Evolutionary conservation across 2,113 vertebrate species (phyloP).

Genomic region (Neogale vison): DNA sequence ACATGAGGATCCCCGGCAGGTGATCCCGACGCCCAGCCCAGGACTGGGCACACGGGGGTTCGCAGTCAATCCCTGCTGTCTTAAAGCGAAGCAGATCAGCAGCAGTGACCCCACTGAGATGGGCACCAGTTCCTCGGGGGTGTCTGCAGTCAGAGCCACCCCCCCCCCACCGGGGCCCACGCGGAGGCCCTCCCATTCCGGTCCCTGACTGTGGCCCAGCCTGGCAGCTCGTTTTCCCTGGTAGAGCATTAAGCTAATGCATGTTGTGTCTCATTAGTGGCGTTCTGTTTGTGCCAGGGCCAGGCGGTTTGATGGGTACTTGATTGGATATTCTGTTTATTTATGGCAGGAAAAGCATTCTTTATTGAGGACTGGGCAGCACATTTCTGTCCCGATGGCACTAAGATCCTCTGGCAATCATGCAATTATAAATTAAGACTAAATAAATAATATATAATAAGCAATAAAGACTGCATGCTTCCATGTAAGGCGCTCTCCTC

Average conservation of each 20-base stretch:
- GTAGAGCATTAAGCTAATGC: constrained; percentile 78
- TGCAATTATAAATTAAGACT: constrained; percentile 75
- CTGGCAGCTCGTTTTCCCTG: constrained; percentile 58
- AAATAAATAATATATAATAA: constrained; percentile 78
- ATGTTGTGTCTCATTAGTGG: constrained; percentile 79
- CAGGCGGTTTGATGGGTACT: constrained; percentile 75
- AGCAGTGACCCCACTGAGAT: background rate
- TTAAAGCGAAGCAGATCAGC: background rate
- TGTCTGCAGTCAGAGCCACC: background rate
- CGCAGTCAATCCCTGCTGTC: background rate
- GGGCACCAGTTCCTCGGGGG: background rate
- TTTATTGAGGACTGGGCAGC: constrained; percentile 75
- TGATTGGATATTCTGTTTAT: constrained; percentile 81
- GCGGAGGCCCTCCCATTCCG: background rate
- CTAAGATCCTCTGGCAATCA: constrained; percentile 73
- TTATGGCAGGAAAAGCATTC: constrained; percentile 78
- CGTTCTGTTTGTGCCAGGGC: constrained; percentile 74
- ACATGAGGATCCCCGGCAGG: background rate
- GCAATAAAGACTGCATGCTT: constrained; percentile 43
- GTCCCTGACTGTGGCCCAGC: background rate
- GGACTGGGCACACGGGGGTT: no score
- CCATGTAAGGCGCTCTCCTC: background rate
- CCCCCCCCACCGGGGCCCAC: background rate
- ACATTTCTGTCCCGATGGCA: constrained; percentile 71
- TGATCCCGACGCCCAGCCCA: background rate